Conservation (phyloP, 2,888 invertebrate genomes). For the Ganaspis brasiliensis region DNA sequence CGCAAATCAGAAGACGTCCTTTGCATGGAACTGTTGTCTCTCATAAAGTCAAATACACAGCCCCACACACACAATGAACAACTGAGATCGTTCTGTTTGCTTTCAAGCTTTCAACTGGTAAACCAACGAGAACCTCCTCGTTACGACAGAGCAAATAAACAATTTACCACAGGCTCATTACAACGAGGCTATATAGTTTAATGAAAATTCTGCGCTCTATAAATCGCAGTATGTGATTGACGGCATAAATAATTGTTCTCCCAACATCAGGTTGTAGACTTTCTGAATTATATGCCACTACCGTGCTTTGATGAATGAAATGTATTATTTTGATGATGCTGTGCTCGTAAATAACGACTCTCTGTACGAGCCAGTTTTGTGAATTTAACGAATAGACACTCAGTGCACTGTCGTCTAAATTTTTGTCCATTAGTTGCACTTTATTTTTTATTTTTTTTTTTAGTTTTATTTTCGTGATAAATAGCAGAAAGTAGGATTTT, state of each 20-base stretch:
- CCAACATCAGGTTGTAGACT: slow-evolving; percentile 2
- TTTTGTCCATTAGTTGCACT: background rate
- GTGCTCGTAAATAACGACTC: slow-evolving; percentile 24
- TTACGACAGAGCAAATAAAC: slow-evolving; percentile 46
- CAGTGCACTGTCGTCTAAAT: background rate
- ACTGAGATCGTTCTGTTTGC: slow-evolving; percentile 32
- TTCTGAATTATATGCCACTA: slow-evolving; percentile 5
- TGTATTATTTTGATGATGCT: slow-evolving; percentile 36
- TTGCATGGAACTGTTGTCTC: slow-evolving; percentile 3
- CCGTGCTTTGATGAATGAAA: slow-evolving; percentile 30
- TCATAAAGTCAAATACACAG: slow-evolving; percentile 17
- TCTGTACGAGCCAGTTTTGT: slow-evolving; percentile 1
- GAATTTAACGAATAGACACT: background rate
- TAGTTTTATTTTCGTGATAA: too few relatives aligned
- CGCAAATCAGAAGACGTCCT: slow-evolving; percentile 19
- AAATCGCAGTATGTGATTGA: slow-evolving; percentile 32
- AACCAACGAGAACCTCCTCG: slow-evolving; percentile 35
- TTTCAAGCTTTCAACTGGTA: slow-evolving; percentile 42
- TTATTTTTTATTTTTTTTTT: too few relatives aligned
- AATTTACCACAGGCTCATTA: slow-evolving; percentile 42
- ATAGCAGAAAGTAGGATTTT: too few relatives aligned
- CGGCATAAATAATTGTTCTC: slow-evolving; percentile 21
- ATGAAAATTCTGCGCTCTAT: slow-evolving; percentile 20
- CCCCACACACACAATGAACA: background rate
- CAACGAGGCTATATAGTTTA: slow-evolving; percentile 28